phyloP scores from a whole-genome alignment of 2,113 vertebrate genomes.

The Danionella cerebrum region DNA sequence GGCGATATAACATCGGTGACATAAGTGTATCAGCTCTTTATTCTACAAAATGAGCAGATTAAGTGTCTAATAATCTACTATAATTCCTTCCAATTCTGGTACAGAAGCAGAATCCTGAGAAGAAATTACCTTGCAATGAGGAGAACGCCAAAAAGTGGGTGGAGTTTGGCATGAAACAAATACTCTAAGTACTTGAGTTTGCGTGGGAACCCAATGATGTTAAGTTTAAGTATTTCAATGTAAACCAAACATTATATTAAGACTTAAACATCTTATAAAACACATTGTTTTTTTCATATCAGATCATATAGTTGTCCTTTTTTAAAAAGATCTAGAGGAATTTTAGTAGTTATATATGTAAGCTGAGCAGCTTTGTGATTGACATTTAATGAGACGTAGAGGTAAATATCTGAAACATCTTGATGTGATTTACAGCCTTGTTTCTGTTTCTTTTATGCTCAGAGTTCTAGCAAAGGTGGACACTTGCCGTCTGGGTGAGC shows the following conservation, averaged over 20 bases:
- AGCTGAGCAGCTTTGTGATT: not conserved
- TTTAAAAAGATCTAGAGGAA: not conserved
- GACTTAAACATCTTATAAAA: not conserved
- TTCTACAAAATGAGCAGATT: too few relatives aligned
- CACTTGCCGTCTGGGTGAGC: constrained; percentile 36
- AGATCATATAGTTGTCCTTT: not conserved
- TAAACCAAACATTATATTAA: not conserved
- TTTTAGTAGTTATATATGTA: too few relatives aligned
- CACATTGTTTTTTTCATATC: not conserved
- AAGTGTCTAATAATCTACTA: too few relatives aligned
- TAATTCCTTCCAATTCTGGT: constrained; percentile 35
- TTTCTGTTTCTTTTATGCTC: not conserved
- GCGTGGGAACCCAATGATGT: constrained; percentile 34
- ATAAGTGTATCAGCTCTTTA: too few relatives aligned
- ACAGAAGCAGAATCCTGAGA: constrained; percentile 67
- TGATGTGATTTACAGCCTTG: not conserved
- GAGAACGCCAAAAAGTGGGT: constrained; percentile 86
- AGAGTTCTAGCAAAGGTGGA: constrained; percentile 39
- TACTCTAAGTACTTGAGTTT: not conserved
- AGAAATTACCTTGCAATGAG: constrained; percentile 66
- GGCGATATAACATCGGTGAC: too few relatives aligned
- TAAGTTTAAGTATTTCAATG: not conserved
- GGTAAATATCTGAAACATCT: not conserved
- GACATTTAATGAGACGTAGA: not conserved
- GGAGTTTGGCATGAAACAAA: not conserved